Evolutionary conservation across 1,140 invertebrate genomes (phyloP).

Genomic region (Mycetomoellerius zeteki): DNA sequence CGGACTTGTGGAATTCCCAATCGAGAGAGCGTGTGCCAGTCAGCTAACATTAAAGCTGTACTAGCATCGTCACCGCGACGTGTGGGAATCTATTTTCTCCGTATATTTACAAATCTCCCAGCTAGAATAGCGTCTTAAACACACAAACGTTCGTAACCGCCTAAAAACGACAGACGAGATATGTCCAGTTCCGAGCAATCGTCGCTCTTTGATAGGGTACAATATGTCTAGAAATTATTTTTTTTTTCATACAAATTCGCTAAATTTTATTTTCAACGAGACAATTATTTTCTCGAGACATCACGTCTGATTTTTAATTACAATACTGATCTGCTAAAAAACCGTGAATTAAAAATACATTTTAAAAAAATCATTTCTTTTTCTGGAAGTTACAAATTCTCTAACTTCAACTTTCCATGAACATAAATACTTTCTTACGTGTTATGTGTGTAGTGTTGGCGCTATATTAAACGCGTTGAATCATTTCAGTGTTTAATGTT

Average conservation of each 20-base stretch:
- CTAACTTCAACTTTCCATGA: background rate
- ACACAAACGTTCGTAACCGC: conserved; percentile 56
- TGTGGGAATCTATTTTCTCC: conserved; percentile 71
- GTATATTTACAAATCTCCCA: conserved; percentile 63
- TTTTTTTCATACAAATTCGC: background rate
- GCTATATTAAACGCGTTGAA: conserved; percentile 56
- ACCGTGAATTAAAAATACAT: background rate
- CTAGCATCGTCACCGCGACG: background rate
- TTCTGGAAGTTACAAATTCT: background rate
- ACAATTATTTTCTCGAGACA: conserved; percentile 1
- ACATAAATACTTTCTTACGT: background rate
- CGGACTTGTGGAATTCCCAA: conserved; percentile 18
- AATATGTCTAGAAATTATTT: background rate
- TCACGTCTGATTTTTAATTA: background rate
- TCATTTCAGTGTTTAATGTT: conserved; percentile 49
- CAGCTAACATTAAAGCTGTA: background rate
- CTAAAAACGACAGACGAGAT: conserved; percentile 5
- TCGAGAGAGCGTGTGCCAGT: background rate
- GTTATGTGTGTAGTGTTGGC: background rate
- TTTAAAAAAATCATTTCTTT: background rate
- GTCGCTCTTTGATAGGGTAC: background rate
- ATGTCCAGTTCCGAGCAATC: background rate
- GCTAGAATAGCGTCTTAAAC: conserved; percentile 67
- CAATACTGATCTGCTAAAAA: background rate
- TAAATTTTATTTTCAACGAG: background rate